Percentiles rank a stretch among this genome's conserved stretches.
Evolutionary conservation across 2,797 vertebrate species (phyloP).

Genomic region (Xiphorhynchus erythropygius): DNA sequence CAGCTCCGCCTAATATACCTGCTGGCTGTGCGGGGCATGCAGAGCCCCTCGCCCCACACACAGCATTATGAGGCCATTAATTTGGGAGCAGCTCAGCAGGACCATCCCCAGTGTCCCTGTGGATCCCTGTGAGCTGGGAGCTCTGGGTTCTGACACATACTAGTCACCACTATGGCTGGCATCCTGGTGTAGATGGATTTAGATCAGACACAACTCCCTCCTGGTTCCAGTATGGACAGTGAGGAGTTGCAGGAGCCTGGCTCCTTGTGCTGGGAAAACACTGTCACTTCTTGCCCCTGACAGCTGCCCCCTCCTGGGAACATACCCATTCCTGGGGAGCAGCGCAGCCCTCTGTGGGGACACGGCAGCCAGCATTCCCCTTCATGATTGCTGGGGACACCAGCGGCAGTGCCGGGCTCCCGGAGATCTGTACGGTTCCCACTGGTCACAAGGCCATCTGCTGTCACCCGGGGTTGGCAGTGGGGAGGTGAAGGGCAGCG

Average conservation of each 20-base stretch:
- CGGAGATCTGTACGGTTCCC: rapidly evolving
- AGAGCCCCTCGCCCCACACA: neutral
- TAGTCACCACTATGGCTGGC: rapidly evolving
- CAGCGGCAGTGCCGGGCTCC: neutral
- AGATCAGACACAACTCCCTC: neutral
- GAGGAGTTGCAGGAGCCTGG: neutral
- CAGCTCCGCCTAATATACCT: slow-evolving; percentile 68
- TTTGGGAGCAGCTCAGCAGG: neutral
- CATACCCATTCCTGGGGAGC: neutral
- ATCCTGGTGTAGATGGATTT: neutral
- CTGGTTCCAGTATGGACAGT: neutral
- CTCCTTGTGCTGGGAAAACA: neutral
- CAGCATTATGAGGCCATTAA: slow-evolving; percentile 12
- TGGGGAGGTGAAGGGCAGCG: neutral
- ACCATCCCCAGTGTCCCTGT: neutral
- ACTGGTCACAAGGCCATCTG: neutral
- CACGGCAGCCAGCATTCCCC: neutral
- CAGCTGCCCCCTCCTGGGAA: neutral
- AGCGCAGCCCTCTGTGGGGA: neutral
- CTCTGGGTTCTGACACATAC: neutral
- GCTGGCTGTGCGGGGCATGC: neutral
- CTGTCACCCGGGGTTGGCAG: neutral
- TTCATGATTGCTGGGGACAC: rapidly evolving
- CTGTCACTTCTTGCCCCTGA: neutral
- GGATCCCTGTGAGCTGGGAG: neutral